phyloP scores from a whole-genome alignment of 1,140 invertebrate species.

The Drosophila aff. region DNA sequence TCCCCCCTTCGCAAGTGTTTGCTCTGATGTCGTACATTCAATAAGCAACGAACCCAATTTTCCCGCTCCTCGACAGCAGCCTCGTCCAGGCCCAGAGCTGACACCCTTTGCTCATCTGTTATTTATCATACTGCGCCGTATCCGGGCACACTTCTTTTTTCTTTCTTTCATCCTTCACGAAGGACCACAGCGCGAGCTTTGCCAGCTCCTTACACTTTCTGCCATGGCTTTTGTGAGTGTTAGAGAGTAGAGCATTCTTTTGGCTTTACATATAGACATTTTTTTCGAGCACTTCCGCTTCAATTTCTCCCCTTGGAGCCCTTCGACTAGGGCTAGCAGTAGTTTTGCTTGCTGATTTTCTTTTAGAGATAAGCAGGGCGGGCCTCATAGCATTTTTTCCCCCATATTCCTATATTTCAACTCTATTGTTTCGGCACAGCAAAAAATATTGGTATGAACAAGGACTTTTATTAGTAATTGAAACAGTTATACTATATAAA shows the following conservation, averaged over 20 bases:
- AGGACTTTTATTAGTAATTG: too few species aligned
- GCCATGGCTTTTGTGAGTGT: constrained; percentile 22
- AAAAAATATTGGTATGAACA: neutral
- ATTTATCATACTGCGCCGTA: constrained; percentile 71
- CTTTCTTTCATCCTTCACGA: constrained; percentile 8
- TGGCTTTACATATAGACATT: constrained; percentile 29
- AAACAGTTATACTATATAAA: too few species aligned
- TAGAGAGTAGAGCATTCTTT: constrained; percentile 27
- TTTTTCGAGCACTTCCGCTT: constrained; percentile 61
- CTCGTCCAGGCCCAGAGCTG: constrained; percentile 31
- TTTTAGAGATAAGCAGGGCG: constrained; percentile 63
- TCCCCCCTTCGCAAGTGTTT: constrained; percentile 33
- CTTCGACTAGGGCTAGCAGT: constrained; percentile 14
- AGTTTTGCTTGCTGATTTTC: constrained; percentile 51
- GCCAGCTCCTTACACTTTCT: constrained; percentile 23
- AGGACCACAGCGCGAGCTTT: constrained; percentile 27
- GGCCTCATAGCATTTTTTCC: constrained; percentile 26
- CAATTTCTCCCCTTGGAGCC: constrained; percentile 28
- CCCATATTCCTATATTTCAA: constrained; percentile 3
- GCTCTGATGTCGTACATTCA: constrained; percentile 67
- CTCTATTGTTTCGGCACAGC: constrained; percentile 6
- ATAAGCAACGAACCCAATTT: constrained; percentile 63
- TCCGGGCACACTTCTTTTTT: constrained; percentile 7
- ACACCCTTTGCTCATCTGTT: constrained; percentile 78
- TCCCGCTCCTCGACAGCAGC: constrained; percentile 16